phyloP scores from a whole-genome alignment of 2,888 invertebrate species.

The Nipponacmea schrenckii region DNA sequence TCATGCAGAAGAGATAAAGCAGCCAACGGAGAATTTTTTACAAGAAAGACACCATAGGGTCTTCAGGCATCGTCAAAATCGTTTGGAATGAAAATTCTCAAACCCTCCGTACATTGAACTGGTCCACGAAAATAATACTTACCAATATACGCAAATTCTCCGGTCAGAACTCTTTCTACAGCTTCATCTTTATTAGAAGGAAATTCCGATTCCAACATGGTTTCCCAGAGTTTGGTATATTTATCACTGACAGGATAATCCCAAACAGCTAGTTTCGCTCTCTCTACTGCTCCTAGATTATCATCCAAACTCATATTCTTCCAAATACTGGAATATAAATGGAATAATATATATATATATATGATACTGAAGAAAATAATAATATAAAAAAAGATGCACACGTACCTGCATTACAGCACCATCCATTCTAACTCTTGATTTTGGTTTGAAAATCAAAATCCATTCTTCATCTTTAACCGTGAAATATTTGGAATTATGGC shows the following conservation, averaged over 20 bases:
- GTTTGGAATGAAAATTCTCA: too few species aligned
- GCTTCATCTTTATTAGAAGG: slow-evolving; percentile 85
- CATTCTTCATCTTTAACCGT: too few species aligned
- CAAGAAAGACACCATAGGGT: too few species aligned
- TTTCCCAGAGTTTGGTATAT: slow-evolving; percentile 98
- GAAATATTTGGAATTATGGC: too few species aligned
- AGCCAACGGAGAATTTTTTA: too few species aligned
- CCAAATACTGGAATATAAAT: slow-evolving; percentile 81
- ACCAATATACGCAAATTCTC: slow-evolving; percentile 90
- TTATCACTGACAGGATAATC: slow-evolving; percentile 98
- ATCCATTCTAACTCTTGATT: too few species aligned
- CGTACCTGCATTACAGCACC: too few species aligned
- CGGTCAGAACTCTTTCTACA: slow-evolving; percentile 77
- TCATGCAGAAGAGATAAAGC: too few species aligned
- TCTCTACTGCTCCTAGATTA: slow-evolving; percentile 86
- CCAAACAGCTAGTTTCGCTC: slow-evolving; percentile 96
- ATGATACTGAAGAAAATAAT: background rate
- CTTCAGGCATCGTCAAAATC: too few species aligned
- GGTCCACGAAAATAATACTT: too few species aligned
- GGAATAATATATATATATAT: background rate
- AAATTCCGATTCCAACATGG: slow-evolving; percentile 87
- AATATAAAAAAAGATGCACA: background rate
- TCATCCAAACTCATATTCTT: slow-evolving; percentile 97
- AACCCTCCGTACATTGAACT: too few species aligned
- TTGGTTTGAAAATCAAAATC: too few species aligned